Percentiles rank a stretch among this genome's conserved stretches.
Evolutionary conservation across 1,140 invertebrate genomes (phyloP).

Genomic region (Lerema accius): DNA sequence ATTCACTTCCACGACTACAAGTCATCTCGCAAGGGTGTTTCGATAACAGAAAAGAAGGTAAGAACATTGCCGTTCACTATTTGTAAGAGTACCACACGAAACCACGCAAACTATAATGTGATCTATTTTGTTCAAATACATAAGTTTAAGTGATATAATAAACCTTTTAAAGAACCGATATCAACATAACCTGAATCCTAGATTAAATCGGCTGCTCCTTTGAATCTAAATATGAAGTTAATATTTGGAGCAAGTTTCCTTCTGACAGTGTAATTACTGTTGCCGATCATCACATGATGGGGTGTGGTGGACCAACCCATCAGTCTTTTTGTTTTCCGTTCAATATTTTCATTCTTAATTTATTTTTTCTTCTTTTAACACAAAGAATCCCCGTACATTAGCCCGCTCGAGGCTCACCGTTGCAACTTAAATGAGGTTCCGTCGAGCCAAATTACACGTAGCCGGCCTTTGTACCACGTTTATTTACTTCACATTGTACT

Average conservation of each 20-base stretch:
- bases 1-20: constrained; percentile 67
- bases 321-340: constrained; percentile 65
- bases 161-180: no score
- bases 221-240: constrained; percentile 42
- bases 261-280: constrained; percentile 73
- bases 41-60: constrained; percentile 66
- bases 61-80: constrained; percentile 9
- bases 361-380: constrained; percentile 71
- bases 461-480: constrained; percentile 66
- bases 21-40: constrained; percentile 49
- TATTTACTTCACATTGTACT: constrained; percentile 80
- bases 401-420: constrained; percentile 57
- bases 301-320: constrained; percentile 68
- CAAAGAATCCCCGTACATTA: constrained; percentile 65
- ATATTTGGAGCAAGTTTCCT: constrained; percentile 55
- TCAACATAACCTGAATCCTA: no score
- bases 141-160: no score
- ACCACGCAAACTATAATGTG: no score
- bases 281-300: constrained; percentile 59
- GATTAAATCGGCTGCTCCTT: not conserved
- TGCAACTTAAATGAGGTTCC: constrained; percentile 74
- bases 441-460: constrained; percentile 76
- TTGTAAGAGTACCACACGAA: constrained; percentile 9
- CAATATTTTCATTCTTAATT: constrained; percentile 76
- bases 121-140: no score